phyloP scores from a whole-genome alignment of 2,888 invertebrate genomes.

The Catocala fraxini region DNA sequence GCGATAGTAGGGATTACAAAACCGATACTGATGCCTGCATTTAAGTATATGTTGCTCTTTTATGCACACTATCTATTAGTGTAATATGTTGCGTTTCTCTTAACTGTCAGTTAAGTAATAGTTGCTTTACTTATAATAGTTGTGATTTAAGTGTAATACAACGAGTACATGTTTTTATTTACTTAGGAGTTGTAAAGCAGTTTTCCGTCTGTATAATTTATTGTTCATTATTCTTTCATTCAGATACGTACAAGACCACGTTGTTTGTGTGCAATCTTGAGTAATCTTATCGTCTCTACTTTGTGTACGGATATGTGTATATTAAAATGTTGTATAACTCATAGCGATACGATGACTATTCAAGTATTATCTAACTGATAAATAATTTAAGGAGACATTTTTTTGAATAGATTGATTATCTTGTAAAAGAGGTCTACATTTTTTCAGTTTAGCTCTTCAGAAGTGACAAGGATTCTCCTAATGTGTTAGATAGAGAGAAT shows the following conservation, averaged over 20 bases:
- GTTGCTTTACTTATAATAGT: too few relatives aligned
- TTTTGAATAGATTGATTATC: slow-evolving; percentile 15
- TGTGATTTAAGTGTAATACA: too few relatives aligned
- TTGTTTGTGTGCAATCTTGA: slow-evolving; percentile 28
- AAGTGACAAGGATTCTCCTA: too few relatives aligned
- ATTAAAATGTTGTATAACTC: slow-evolving; percentile 16
- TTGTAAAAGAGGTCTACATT: too few relatives aligned
- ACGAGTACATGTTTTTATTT: background rate
- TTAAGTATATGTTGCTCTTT: too few relatives aligned
- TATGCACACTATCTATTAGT: too few relatives aligned
- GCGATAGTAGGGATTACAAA: too few relatives aligned
- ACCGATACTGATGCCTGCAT: too few relatives aligned
- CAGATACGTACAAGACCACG: slow-evolving; percentile 26
- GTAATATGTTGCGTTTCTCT: too few relatives aligned
- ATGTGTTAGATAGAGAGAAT: too few relatives aligned
- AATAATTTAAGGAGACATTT: slow-evolving; percentile 28
- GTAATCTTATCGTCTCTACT: slow-evolving; percentile 41
- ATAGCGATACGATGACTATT: slow-evolving; percentile 19
- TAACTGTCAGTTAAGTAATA: too few relatives aligned
- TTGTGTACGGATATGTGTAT: slow-evolving; percentile 28
- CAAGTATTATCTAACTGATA: slow-evolving; percentile 30
- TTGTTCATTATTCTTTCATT: slow-evolving; percentile 39
- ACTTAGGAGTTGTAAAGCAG: slow-evolving; percentile 11
- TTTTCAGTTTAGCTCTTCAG: too few relatives aligned
- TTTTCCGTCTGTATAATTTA: slow-evolving; percentile 25